phyloP scores from a whole-genome alignment of 1,140 invertebrate species.

The Bombyx mori region ASM3026992v2 NC_085116.1:11406501-11407000 shows the following conservation, averaged over 20 bases:
- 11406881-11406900: slow-evolving; percentile 17
- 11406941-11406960: slow-evolving; percentile 58
- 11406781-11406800: no score
- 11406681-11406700: slow-evolving; percentile 10
- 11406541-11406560: slow-evolving; percentile 59
- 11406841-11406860: no score
- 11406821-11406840: no score
- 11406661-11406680: slow-evolving; percentile 19
- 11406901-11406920: slow-evolving; percentile 41
- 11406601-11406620: slow-evolving; percentile 60
- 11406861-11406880: no score
- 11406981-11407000: slow-evolving; percentile 51
- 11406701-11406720: background rate
- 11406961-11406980: slow-evolving; percentile 66
- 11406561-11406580: slow-evolving; percentile 44
- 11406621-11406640: slow-evolving; percentile 45
- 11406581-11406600: slow-evolving; percentile 56
- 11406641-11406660: slow-evolving; percentile 26
- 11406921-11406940: slow-evolving; percentile 32
- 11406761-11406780: no score
- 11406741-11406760: no score
- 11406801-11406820: no score
- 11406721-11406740: no score
- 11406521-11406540: slow-evolving; percentile 69
- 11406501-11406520: slow-evolving; percentile 69